Evolutionary conservation across 2,113 vertebrate genomes (phyloP).

Genomic region (Silurus asotus): DNA sequence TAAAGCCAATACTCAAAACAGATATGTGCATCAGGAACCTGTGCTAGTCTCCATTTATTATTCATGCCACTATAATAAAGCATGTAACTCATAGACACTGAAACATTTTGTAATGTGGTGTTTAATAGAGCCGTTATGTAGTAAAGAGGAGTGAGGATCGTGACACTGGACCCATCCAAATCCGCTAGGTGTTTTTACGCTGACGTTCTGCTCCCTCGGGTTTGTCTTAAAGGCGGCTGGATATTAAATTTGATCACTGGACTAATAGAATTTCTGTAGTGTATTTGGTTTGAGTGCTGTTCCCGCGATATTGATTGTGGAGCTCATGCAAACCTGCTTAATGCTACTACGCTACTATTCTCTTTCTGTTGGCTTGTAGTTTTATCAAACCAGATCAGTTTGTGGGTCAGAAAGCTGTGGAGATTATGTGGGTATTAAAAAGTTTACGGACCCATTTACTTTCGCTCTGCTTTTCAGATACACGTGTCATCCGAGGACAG

Average conservation of each 20-base stretch:
- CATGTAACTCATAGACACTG: background rate
- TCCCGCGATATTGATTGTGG: background rate
- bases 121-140: background rate
- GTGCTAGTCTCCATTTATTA: background rate
- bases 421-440: background rate
- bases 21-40: background rate
- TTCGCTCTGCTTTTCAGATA: constrained; percentile 12
- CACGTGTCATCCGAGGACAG: constrained; percentile 40
- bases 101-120: background rate
- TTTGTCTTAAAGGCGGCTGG: background rate
- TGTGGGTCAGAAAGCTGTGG: background rate
- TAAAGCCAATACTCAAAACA: background rate
- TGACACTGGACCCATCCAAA: background rate
- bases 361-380: background rate
- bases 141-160: background rate
- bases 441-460: background rate
- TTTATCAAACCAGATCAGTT: background rate
- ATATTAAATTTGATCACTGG: background rate
- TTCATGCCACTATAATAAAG: background rate
- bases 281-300: background rate
- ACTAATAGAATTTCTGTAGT: background rate
- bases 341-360: background rate
- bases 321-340: background rate
- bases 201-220: background rate
- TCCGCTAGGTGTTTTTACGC: background rate